phyloP scores from a whole-genome alignment of 2,113 vertebrate genomes.

The Charadrius vociferus region DNA sequence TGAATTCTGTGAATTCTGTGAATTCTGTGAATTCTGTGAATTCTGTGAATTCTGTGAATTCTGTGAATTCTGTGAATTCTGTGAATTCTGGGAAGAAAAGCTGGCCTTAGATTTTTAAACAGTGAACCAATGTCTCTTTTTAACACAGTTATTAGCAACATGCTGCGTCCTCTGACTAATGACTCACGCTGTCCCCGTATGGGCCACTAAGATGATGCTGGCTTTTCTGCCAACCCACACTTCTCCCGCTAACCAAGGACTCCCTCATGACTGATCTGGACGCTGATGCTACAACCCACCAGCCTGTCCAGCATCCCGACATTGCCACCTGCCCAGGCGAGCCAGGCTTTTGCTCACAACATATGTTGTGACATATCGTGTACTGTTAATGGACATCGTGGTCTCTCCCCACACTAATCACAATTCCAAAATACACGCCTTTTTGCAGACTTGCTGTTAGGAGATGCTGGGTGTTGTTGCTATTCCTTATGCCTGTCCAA shows the following conservation, averaged over 20 bases:
- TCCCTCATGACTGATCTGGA: background rate
- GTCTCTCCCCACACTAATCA: background rate
- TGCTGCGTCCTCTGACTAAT: background rate
- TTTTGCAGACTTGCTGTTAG: background rate
- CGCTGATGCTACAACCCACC: accelerated
- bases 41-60: too few species aligned
- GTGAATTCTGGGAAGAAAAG: background rate
- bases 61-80: too few species aligned
- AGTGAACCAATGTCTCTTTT: background rate
- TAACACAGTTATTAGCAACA: background rate
- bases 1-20: too few species aligned
- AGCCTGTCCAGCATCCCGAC: accelerated
- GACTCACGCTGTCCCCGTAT: background rate
- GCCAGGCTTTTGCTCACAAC: accelerated
- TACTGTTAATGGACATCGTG: accelerated
- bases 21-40: too few species aligned
- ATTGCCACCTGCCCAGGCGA: background rate
- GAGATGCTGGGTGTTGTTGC: accelerated
- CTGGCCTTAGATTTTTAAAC: background rate
- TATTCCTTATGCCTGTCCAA: background rate
- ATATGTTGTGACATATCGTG: accelerated
- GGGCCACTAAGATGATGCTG: accelerated
- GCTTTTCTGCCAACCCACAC: background rate
- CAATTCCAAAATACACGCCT: background rate
- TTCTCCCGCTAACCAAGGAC: background rate